A percentile compares a stretch with the other conserved stretches of the same genome.
These are phyloP conservation scores for Drosophila meridionalis DNA, from an alignment of 2,888 invertebrate genomes.

Conservation along the genomic window DNA sequence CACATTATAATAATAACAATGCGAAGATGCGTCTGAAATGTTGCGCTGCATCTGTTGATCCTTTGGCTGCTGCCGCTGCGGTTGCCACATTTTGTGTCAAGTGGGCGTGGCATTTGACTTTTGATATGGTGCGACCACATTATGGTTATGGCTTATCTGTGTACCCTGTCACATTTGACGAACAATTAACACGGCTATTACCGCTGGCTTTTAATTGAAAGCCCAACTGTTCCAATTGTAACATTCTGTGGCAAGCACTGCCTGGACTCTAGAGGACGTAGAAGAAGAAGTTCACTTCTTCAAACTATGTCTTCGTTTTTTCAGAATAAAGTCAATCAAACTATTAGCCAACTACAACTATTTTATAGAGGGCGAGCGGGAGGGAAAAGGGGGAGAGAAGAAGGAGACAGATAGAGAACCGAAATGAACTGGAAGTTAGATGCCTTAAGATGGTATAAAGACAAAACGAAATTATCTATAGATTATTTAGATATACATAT, in stretches of 20 bases:
- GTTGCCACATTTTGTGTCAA: constrained; percentile 23
- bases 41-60: constrained; percentile 74
- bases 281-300: not conserved
- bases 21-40: constrained; percentile 29
- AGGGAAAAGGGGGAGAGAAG: too few species aligned
- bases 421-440: too few species aligned
- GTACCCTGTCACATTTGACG: constrained; percentile 47
- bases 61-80: constrained; percentile 14
- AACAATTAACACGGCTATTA: constrained; percentile 75
- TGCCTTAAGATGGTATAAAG: too few species aligned
- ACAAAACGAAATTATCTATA: too few species aligned
- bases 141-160: constrained; percentile 66
- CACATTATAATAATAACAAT: constrained; percentile 33
- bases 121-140: constrained; percentile 53
- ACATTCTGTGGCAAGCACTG: not conserved
- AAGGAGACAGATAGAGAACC: too few species aligned
- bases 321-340: not conserved
- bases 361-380: too few species aligned
- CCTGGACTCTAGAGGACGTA: not conserved
- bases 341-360: not conserved
- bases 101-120: constrained; percentile 68
- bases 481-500: too few species aligned
- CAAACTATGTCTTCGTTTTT: not conserved
- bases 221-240: constrained; percentile 64
- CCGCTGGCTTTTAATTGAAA: constrained; percentile 53